Conservation (phyloP, 1,140 invertebrate species). For the Pseudomyrmex concolor region DNA sequence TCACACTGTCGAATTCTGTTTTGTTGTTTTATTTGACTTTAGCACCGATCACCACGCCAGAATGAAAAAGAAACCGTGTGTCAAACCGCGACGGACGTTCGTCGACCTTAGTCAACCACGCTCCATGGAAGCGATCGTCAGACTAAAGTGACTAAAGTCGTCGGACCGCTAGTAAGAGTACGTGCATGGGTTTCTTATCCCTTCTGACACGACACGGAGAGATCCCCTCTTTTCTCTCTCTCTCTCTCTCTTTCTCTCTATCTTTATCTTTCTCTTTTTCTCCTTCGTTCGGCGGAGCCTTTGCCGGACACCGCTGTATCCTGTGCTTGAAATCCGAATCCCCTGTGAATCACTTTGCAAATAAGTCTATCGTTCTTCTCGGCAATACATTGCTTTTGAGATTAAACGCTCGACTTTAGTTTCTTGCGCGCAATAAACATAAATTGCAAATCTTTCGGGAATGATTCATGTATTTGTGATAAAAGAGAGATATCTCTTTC, state of each 20-base stretch:
- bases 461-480: too few species aligned
- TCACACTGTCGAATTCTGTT: conserved; percentile 19
- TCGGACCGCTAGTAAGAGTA: conserved; percentile 77
- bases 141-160: conserved; percentile 84
- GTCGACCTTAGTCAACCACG: conserved; percentile 78
- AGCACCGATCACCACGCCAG: conserved; percentile 32
- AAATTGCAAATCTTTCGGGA: too few species aligned
- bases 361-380: too few species aligned
- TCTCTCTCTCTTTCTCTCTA: too few species aligned
- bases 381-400: too few species aligned
- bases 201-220: conserved; percentile 72
- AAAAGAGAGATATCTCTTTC: too few species aligned
- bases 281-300: conserved; percentile 10
- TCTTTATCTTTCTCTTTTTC: background rate
- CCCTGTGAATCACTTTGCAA: too few species aligned
- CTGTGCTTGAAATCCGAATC: background rate
- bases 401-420: too few species aligned
- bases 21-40: background rate
- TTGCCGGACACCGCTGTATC: conserved; percentile 17
- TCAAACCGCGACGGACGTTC: conserved; percentile 32
- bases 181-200: conserved; percentile 82
- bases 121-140: conserved; percentile 82
- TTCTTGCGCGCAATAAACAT: too few species aligned
- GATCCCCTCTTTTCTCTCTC: conserved; percentile 59
- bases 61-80: background rate